phyloP scores from a whole-genome alignment of 2,113 vertebrate species.

The Dipodomys spectabilis region DNA sequence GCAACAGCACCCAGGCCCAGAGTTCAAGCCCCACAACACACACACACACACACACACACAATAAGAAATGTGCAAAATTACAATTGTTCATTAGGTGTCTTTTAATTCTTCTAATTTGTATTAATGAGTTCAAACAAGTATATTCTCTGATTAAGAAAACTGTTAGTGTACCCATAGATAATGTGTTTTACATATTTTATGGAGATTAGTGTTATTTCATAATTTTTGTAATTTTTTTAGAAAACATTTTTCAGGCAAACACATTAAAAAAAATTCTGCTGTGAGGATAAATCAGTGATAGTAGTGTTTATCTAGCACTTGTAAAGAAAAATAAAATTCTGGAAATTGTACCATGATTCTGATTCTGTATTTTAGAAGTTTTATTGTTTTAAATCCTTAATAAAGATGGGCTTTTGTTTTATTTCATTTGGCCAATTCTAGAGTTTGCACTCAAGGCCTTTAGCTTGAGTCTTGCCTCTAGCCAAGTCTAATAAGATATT shows the following conservation, averaged over 20 bases:
- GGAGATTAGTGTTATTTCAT: not conserved
- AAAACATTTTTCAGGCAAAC: not conserved
- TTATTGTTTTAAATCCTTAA: not conserved
- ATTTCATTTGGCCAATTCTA: too few relatives aligned
- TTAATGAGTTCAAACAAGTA: not conserved
- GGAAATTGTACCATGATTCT: not conserved
- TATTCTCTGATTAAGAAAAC: too few relatives aligned
- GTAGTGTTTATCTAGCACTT: too few relatives aligned
- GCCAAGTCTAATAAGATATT: not conserved
- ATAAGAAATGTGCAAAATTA: not conserved
- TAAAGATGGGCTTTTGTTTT: not conserved
- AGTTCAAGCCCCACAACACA: too few relatives aligned
- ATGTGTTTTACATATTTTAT: slow-evolving; percentile 25
- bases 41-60: too few relatives aligned
- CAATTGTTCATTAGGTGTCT: not conserved
- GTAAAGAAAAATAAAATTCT: not conserved
- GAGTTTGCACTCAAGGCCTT: too few relatives aligned
- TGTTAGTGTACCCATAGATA: not conserved
- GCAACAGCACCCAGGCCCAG: too few relatives aligned
- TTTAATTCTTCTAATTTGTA: not conserved
- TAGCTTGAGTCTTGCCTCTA: too few relatives aligned
- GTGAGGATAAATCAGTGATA: too few relatives aligned
- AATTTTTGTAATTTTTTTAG: slow-evolving; percentile 12
- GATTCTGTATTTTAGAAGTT: not conserved
- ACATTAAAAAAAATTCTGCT: not conserved